Evolutionary conservation across 1,140 invertebrate species (phyloP), one percentile per base, ranked within the genome.

Genomic region (Vanessa atalanta): DNA sequence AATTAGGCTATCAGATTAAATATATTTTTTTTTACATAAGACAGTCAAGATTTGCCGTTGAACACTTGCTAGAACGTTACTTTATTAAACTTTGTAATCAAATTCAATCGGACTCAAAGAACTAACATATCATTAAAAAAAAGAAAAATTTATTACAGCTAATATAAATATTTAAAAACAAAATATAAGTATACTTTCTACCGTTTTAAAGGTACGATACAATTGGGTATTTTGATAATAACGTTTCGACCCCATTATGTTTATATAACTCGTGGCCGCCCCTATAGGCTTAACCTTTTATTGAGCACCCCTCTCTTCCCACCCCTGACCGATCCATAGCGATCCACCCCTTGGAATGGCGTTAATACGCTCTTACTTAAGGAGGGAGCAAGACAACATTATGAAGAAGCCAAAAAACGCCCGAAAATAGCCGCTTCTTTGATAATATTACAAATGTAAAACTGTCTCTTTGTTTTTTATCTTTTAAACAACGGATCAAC

Each of bases 271-370:
- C 12, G 53, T 20, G 53, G 57, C 71, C 77, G 77, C 71, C 79
- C 76, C 79, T 72, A 76, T 90, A 90, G 87, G 88, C 86, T 80
- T 79, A 79, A 69, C 70, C 83, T 87, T 88, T 89, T 88, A 88
- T 84, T 68, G 71, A 13, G 13, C 57, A 61, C 57, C 87, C 78
- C 80, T 81, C 81, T 76, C 37, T 43, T 43, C 37, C 76, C 76
- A 53, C 79, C 80, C 65, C 75, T 63, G 48, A 13, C 53, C 86
- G 82, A 84, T 87, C 43, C 80, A 79, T 72, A 72, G 65, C 70
- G 79, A 80, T 78, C 78, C 84, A 85, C 82, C 84, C 82, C 80
- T 75, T 67, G 57, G 16, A 75, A 70, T 74, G 60, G 66, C 72
- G 72, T 72, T 69, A 75, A 70, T 70, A 72, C 75, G 72, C 37